Evolutionary conservation across 2,888 invertebrate species (phyloP).

Genomic region (Tenthredo mesomela): DNA sequence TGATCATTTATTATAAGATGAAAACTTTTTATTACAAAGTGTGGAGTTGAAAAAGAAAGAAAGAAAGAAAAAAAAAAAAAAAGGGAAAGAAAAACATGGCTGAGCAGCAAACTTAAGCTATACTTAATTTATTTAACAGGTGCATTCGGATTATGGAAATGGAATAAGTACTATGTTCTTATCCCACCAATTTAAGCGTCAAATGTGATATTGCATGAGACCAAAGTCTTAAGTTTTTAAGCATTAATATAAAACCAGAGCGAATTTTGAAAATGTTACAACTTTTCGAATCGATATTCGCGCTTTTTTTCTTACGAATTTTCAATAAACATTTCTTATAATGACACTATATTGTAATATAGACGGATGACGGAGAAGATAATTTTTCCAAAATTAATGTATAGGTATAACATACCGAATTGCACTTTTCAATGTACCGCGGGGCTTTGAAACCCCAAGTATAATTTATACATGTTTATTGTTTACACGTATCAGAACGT

Average conservation of each 20-base stretch:
- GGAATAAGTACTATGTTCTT: background rate
- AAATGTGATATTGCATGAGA: slow-evolving; percentile 11
- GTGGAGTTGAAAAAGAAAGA: slow-evolving; percentile 4
- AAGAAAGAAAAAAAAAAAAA: background rate
- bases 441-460: background rate
- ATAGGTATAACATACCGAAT: slow-evolving; percentile 19
- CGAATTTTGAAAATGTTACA: background rate
- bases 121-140: slow-evolving; percentile 9
- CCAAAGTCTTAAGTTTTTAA: background rate
- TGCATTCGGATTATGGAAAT: slow-evolving; percentile 4
- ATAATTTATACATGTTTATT: background rate
- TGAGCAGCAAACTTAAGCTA: slow-evolving; percentile 13
- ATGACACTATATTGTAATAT: background rate
- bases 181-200: background rate
- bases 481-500: background rate
- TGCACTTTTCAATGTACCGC: background rate
- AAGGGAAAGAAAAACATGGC: background rate
- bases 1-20: slow-evolving; percentile 33
- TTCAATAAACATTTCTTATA: background rate
- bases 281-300: background rate
- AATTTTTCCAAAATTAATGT: background rate
- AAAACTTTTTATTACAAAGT: slow-evolving; percentile 30
- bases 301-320: background rate
- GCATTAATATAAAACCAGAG: background rate
- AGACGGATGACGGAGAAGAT: background rate